Conservation (phyloP, 2,797 vertebrate genomes). For the Neosilurus mollespiculum region DNA sequence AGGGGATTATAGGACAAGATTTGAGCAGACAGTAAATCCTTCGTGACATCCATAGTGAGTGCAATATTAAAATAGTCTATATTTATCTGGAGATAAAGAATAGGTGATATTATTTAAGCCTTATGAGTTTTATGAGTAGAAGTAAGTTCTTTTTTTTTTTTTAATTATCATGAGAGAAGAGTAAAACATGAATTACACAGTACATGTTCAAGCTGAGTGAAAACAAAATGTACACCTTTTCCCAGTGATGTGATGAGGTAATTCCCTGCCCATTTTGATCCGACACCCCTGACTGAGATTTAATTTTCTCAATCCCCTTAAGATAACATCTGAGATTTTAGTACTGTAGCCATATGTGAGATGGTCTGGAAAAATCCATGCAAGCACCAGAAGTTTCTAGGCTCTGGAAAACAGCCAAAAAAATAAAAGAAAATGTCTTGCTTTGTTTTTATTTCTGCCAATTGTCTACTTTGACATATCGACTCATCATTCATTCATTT, state of each 20-base stretch:
- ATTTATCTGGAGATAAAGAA: neutral
- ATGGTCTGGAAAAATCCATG: neutral
- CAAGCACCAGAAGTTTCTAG: neutral
- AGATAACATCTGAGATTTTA: constrained; percentile 24
- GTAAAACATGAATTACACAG: neutral
- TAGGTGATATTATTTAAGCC: neutral
- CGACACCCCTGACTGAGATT: constrained; percentile 27
- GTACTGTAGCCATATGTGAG: constrained; percentile 24
- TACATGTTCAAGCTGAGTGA: neutral
- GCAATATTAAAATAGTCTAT: neutral
- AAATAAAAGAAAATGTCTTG: neutral
- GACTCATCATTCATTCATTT: too few relatives aligned
- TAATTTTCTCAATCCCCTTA: constrained; percentile 30
- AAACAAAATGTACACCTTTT: constrained; percentile 4
- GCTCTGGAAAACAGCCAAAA: constrained; percentile 6
- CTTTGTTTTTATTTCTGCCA: neutral
- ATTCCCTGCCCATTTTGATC: constrained; percentile 26
- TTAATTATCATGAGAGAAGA: neutral
- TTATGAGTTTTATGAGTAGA: neutral
- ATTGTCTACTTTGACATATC: neutral
- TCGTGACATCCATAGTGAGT: neutral
- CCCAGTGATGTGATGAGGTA: constrained; percentile 1
- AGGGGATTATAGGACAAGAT: neutral
- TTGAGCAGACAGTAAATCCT: neutral
- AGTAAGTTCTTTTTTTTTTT: neutral